Evolutionary conservation across 2,888 invertebrate species (phyloP), one percentile per base, ranked within the genome.

Genomic region (Clusia tigrina): DNA sequence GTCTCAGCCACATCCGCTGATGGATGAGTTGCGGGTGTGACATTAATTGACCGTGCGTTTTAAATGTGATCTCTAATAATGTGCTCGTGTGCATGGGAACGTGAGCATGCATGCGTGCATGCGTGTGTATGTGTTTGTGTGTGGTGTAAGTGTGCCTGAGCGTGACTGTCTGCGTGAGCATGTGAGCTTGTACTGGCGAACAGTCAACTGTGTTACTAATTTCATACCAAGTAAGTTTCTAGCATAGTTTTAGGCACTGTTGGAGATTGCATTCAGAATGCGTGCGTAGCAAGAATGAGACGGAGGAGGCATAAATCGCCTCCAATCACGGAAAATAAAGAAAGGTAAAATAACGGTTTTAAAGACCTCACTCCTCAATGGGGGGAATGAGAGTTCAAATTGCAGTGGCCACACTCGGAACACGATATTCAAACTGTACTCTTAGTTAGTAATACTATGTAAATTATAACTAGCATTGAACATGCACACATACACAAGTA

Each of bases 21-120:
- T 93, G 91, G 93, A 93, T 85, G 93, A 93, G 84, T 78, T 93
- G 85, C 85, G 93, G 65, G 93, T 93, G 91, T 93, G 93, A 93
- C 92, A 89, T 81, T 84, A 84, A 82, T 81, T 81, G 75, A 81
- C 81, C 74, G 81, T 81, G 78, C 81, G 81, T 79, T 81, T 81
- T 74, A 82, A 81, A 74, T 82, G 81, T 78, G 81, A 81, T 82
- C 82, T 82, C 70, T 81, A 82, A 74, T 58, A 57, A 22, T 63
- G 54, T 56, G 32, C 51, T 51, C 20, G 51, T 62, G 58, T 52
- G 42, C 56, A 57, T 25, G 2, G 1, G 25, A 9, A 26, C 22
- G 60, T 51, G n/a, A n/a, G n/a, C n/a, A n/a, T n/a, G n/a, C n/a
- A n/a, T n/a, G 23, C 56, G 53, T 38, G 6, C 52, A 12, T 25